Conservation (phyloP, 2,888 invertebrate genomes). For the Chrysomela aeneicollis region DNA sequence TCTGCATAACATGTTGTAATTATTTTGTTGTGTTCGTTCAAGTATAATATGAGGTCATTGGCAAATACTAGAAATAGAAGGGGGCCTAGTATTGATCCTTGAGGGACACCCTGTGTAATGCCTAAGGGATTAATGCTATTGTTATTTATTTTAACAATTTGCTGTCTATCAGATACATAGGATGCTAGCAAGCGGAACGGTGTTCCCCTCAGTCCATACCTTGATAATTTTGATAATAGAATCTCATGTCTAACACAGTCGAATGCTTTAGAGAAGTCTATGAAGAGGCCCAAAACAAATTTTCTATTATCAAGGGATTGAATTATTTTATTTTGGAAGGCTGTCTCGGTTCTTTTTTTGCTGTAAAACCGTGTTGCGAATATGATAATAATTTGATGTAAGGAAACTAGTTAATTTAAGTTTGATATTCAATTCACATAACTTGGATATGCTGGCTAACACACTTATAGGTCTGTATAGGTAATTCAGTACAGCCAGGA, state of each 20-base stretch:
- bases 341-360: conserved; percentile 11
- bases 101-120: conserved; percentile 7
- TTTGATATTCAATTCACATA: conserved; percentile 2
- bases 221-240: too few relatives aligned
- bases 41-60: too few relatives aligned
- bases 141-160: conserved; percentile 7
- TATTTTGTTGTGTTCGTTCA: background rate
- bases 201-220: background rate
- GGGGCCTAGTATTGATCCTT: too few relatives aligned
- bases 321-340: conserved; percentile 9
- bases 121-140: conserved; percentile 1
- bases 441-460: conserved; percentile 5
- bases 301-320: conserved; percentile 3
- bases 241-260: too few relatives aligned
- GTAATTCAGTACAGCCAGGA: too few relatives aligned
- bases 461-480: conserved; percentile 2
- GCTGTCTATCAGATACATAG: conserved; percentile 3
- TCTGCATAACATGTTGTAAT: conserved; percentile 14
- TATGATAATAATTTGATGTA: conserved; percentile 6
- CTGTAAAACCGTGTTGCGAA: conserved; percentile 10
- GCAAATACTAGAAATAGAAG: too few relatives aligned
- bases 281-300: background rate
- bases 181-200: conserved; percentile 2
- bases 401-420: background rate
- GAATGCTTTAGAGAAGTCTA: background rate